These are phyloP conservation scores for Fistularia commersonii DNA, from an alignment of 2,797 vertebrate genomes.

Conservation along the genomic window DNA sequence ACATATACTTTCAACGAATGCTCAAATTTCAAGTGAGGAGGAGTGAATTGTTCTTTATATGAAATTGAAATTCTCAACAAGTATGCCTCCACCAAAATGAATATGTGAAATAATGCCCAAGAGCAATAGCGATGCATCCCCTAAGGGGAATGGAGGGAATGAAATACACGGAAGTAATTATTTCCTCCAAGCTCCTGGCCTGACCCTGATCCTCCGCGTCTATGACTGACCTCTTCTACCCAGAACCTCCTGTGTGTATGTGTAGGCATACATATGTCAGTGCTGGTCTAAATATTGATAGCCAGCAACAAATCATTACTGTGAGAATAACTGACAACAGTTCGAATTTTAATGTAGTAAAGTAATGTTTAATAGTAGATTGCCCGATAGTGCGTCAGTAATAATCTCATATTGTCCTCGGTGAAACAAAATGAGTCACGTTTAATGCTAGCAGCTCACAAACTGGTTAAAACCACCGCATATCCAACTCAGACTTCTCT, in stretches of 20 bases:
- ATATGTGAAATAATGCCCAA: slow-evolving; percentile 34
- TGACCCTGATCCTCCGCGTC: slow-evolving; percentile 34
- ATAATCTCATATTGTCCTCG: too few species aligned
- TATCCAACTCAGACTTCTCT: slow-evolving; percentile 11
- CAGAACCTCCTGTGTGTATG: slow-evolving; percentile 21
- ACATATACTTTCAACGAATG: slow-evolving; percentile 7
- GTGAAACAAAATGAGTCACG: too few species aligned
- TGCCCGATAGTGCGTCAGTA: too few species aligned
- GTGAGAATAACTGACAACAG: background rate
- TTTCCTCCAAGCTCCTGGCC: slow-evolving; percentile 62
- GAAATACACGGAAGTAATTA: slow-evolving; percentile 67
- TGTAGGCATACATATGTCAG: slow-evolving; percentile 2
- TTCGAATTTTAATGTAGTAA: background rate
- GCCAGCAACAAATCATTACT: background rate
- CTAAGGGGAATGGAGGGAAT: slow-evolving; percentile 44
- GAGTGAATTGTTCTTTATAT: slow-evolving; percentile 5
- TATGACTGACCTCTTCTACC: slow-evolving; percentile 44
- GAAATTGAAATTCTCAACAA: slow-evolving; percentile 9
- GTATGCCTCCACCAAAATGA: slow-evolving; percentile 16
- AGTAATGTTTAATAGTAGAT: too few species aligned
- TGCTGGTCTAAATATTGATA: slow-evolving; percentile 8
- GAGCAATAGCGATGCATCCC: slow-evolving; percentile 37
- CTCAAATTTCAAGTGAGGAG: slow-evolving; percentile 13
- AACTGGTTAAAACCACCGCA: slow-evolving; percentile 8
- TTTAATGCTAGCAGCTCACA: background rate